Conservation (phyloP, 2,797 vertebrate genomes). For the Bucorvus abyssinicus region DNA sequence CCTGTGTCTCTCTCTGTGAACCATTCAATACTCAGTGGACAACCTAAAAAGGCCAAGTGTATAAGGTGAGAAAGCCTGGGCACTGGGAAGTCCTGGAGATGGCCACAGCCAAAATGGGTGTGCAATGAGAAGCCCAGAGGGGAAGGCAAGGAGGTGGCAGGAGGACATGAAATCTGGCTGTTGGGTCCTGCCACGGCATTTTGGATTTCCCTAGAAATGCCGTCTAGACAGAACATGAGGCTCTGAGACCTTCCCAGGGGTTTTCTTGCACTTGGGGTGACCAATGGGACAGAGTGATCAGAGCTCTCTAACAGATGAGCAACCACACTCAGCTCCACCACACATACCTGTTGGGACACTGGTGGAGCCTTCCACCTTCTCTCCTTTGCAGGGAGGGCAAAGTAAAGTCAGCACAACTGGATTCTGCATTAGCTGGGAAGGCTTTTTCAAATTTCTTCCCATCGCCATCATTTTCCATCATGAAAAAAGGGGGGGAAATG, state of each 20-base stretch:
- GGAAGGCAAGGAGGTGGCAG: background rate
- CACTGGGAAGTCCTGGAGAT: background rate
- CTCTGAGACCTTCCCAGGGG: background rate
- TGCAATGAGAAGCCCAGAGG: background rate
- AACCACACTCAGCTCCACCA: fast-evolving
- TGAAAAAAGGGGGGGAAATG: background rate
- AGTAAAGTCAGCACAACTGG: fast-evolving
- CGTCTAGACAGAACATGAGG: background rate
- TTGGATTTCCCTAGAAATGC: background rate
- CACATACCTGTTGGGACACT: background rate
- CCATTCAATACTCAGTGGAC: too few relatives aligned
- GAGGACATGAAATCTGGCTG: background rate
- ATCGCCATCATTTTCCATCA: background rate
- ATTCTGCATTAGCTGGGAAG: background rate
- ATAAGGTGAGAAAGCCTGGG: background rate
- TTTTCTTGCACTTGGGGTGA: background rate
- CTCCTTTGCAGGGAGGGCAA: background rate
- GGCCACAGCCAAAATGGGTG: background rate
- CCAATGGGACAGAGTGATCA: background rate
- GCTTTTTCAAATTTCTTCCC: background rate
- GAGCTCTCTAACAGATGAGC: background rate
- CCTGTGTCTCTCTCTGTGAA: background rate
- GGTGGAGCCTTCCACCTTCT: background rate
- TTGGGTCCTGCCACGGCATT: background rate
- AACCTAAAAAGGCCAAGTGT: background rate